phyloP scores from a whole-genome alignment of 2,113 vertebrate genomes.

The Poecile atricapillus region DNA sequence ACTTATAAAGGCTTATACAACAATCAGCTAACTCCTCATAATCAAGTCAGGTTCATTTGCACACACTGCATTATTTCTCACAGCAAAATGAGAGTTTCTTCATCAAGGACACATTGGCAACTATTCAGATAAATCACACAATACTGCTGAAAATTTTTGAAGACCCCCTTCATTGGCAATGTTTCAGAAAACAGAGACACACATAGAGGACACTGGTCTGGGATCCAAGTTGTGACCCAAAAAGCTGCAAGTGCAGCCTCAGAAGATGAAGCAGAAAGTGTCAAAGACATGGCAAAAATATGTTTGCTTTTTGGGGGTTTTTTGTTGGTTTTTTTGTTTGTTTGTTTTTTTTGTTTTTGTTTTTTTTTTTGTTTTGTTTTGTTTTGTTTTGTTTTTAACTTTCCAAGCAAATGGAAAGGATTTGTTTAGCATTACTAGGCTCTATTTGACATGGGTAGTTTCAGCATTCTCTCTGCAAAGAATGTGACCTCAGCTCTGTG shows the following conservation, averaged over 20 bases:
- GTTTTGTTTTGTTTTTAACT: background rate
- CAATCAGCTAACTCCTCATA: background rate
- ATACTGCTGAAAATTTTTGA: background rate
- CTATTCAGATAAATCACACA: background rate
- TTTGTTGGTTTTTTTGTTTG: background rate
- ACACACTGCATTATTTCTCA: background rate
- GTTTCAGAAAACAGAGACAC: background rate
- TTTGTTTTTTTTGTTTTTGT: background rate
- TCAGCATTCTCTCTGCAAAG: background rate
- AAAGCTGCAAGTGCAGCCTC: background rate
- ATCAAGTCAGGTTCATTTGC: background rate
- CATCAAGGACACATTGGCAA: background rate
- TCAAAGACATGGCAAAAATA: background rate
- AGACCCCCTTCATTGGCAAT: background rate
- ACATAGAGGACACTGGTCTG: background rate
- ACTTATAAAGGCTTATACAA: background rate
- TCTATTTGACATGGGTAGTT: background rate
- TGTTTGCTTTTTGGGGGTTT: background rate
- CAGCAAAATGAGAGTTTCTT: background rate
- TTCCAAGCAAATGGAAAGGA: background rate
- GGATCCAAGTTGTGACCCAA: background rate
- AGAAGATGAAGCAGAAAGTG: background rate
- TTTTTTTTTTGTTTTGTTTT: background rate
- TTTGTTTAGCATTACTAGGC: background rate
- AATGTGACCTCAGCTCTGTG: background rate